These are phyloP conservation scores for Fregata magnificens DNA, from an alignment of 2,113 vertebrate species.

Conservation along the genomic window DNA sequence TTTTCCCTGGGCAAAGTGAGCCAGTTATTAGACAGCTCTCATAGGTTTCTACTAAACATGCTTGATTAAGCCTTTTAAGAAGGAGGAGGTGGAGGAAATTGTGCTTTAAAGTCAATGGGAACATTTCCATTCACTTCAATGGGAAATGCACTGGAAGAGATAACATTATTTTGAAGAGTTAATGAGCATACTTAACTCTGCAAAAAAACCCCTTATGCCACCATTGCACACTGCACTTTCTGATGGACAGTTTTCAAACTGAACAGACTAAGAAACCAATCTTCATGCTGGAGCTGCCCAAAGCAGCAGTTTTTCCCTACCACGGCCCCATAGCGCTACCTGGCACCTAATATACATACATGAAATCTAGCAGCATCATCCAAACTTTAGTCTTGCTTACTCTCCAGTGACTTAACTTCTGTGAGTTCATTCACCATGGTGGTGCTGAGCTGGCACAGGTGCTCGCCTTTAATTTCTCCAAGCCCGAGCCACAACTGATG, in stretches of 20 bases:
- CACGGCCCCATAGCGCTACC: background rate
- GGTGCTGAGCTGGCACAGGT: slow-evolving; percentile 12
- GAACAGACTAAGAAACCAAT: background rate
- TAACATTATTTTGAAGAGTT: slow-evolving; percentile 33
- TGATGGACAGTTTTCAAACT: background rate
- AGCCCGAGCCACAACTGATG: slow-evolving; percentile 24
- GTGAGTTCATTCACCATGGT: background rate
- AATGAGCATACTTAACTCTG: background rate
- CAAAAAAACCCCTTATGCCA: background rate
- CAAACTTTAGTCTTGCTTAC: background rate
- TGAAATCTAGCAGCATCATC: background rate
- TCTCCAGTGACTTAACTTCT: background rate
- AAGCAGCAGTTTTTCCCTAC: background rate
- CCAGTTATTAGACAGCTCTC: slow-evolving; percentile 40
- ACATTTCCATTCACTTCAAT: slow-evolving; percentile 27
- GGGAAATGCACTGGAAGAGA: background rate
- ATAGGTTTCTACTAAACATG: slow-evolving; percentile 47
- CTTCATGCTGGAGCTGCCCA: background rate
- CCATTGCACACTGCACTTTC: background rate
- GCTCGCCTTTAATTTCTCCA: slow-evolving; percentile 1
- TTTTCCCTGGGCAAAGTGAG: slow-evolving; percentile 58
- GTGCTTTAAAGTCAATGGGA: background rate
- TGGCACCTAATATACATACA: background rate
- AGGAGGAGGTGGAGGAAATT: slow-evolving; percentile 5
- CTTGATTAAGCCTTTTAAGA: slow-evolving; percentile 48